Percentiles rank a stretch among this genome's conserved stretches.
phyloP scores from a whole-genome alignment of 2,797 vertebrate genomes.

The Enteromius paludinosus region DNA sequence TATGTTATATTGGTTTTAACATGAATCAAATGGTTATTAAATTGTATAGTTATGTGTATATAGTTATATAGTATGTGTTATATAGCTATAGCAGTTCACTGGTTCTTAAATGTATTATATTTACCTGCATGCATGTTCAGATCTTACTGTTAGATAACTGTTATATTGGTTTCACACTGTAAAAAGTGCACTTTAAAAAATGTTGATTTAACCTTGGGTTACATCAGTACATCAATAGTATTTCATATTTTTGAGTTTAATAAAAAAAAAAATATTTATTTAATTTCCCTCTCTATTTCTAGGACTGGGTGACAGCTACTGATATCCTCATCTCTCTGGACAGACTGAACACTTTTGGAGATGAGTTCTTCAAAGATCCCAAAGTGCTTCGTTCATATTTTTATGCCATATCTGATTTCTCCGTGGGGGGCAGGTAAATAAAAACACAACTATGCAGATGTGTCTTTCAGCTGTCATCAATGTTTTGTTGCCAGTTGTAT shows the following conservation, averaged over 20 bases:
- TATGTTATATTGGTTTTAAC: background rate
- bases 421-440: constrained; percentile 90
- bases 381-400: constrained; percentile 92
- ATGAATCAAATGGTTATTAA: background rate
- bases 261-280: background rate
- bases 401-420: constrained; percentile 93
- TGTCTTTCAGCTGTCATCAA: background rate
- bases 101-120: background rate
- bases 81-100: background rate
- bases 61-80: background rate
- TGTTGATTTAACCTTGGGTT: background rate
- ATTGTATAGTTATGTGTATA: background rate
- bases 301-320: constrained; percentile 96
- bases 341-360: constrained; percentile 93
- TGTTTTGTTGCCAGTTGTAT: background rate
- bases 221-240: background rate
- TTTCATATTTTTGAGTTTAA: background rate
- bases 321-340: constrained; percentile 92
- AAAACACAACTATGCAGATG: background rate
- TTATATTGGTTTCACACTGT: background rate
- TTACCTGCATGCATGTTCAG: background rate
- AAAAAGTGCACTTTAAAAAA: background rate
- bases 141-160: background rate
- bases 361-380: constrained; percentile 93
- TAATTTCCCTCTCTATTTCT: constrained; percentile 31